Evolutionary conservation across 2,888 invertebrate species (phyloP).

Genomic region (Unio delphinus): DNA sequence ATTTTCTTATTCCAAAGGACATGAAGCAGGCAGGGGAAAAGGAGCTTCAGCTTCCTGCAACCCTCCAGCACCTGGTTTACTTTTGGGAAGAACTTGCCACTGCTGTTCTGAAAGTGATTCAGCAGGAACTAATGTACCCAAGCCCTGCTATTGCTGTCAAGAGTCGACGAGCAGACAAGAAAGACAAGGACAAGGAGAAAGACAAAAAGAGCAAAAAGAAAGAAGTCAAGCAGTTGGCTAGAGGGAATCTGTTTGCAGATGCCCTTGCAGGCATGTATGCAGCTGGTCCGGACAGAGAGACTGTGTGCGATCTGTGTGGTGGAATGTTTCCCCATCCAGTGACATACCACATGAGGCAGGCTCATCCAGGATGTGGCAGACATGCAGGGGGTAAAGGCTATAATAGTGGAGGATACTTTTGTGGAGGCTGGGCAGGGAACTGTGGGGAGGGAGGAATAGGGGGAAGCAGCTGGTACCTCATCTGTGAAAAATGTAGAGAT

Average conservation of each 20-base stretch:
- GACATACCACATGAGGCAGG: slow-evolving; percentile 91
- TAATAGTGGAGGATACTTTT: slow-evolving; percentile 90
- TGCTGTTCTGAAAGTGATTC: slow-evolving; percentile 76
- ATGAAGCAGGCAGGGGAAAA: slow-evolving; percentile 30
- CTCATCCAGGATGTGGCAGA: slow-evolving; percentile 92
- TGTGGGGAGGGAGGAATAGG: slow-evolving; percentile 90
- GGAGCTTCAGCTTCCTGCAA: slow-evolving; percentile 80
- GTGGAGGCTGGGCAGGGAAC: slow-evolving; percentile 89
- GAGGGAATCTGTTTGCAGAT: slow-evolving; percentile 59
- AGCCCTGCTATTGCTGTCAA: slow-evolving; percentile 73
- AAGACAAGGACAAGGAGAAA: slow-evolving; percentile 64
- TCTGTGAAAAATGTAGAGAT: slow-evolving; percentile 92
- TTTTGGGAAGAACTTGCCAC: slow-evolving; percentile 88
- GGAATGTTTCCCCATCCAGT: slow-evolving; percentile 79
- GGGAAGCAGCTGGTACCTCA: slow-evolving; percentile 87
- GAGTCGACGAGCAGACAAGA: slow-evolving; percentile 57
- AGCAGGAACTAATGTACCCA: slow-evolving; percentile 77
- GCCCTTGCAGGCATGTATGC: slow-evolving; percentile 47
- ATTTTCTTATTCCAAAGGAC: slow-evolving; percentile 33
- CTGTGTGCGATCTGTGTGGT: slow-evolving; percentile 89
- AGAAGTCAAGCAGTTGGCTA: slow-evolving; percentile 71
- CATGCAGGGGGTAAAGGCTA: slow-evolving; percentile 91
- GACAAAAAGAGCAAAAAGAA: slow-evolving; percentile 74
- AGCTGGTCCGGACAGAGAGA: slow-evolving; percentile 69
- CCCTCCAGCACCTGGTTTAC: slow-evolving; percentile 86